Evolutionary conservation across 2,113 vertebrate species (phyloP).

Genomic region (Coptodon rendalli): DNA sequence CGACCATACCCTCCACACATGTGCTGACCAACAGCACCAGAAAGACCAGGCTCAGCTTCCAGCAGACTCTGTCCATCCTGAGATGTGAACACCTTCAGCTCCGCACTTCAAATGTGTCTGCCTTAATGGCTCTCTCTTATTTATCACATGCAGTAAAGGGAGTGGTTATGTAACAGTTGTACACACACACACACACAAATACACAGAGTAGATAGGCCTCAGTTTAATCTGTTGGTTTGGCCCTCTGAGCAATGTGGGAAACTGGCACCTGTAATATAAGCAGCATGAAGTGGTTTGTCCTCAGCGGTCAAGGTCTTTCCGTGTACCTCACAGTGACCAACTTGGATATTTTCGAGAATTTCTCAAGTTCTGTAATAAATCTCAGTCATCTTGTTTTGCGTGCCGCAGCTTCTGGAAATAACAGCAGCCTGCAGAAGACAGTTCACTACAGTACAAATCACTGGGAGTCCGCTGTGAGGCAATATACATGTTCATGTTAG

Average conservation of each 20-base stretch:
- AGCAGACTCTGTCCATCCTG: conserved; percentile 10
- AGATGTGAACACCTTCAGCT: neutral
- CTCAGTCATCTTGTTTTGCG: neutral
- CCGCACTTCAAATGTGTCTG: neutral
- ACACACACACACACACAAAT: neutral
- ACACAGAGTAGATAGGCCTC: neutral
- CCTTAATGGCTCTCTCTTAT: neutral
- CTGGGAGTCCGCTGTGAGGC: conserved; percentile 40
- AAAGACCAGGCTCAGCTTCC: conserved; percentile 5
- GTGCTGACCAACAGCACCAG: neutral
- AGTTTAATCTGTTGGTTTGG: neutral
- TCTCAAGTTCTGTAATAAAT: conserved; percentile 20
- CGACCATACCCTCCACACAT: conserved; percentile 34
- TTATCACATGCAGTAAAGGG: neutral
- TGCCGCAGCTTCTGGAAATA: neutral
- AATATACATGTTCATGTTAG: neutral
- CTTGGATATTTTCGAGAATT: conserved; percentile 5
- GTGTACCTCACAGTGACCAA: neutral
- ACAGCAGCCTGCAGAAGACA: no score
- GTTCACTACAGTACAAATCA: neutral
- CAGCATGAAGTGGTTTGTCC: neutral
- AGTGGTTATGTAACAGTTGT: conserved; percentile 24
- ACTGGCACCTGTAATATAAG: conserved; percentile 26
- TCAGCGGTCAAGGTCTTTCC: neutral
- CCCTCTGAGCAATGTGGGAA: conserved; percentile 31